Evolutionary conservation across 2,888 invertebrate species (phyloP).

Genomic region (Calephelis perditalis): DNA sequence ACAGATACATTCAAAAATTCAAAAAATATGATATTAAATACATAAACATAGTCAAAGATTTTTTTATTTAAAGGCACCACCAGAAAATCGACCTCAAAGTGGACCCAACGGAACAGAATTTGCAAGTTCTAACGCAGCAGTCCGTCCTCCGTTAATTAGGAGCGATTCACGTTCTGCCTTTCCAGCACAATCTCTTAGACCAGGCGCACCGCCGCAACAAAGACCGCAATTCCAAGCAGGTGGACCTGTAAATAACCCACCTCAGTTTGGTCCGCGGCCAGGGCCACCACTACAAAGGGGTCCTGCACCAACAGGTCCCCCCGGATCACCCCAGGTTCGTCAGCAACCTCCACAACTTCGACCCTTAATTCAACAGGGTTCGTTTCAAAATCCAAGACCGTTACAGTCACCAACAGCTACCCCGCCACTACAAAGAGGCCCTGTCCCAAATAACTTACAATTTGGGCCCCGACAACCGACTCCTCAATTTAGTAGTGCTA

Average conservation of each 20-base stretch:
- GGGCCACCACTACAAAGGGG: slow-evolving; percentile 50
- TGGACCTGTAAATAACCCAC: slow-evolving; percentile 55
- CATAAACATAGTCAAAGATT: not conserved
- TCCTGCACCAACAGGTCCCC: slow-evolving; percentile 44
- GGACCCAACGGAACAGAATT: slow-evolving; percentile 46
- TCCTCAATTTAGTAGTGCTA: slow-evolving; percentile 44
- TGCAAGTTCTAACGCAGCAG: slow-evolving; percentile 42
- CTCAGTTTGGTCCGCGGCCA: slow-evolving; percentile 54
- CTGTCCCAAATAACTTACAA: slow-evolving; percentile 67
- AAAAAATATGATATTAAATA: too few relatives aligned
- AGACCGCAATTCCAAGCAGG: slow-evolving; percentile 69
- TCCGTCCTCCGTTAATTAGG: slow-evolving; percentile 56
- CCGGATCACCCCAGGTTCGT: slow-evolving; percentile 50
- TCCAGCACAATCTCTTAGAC: slow-evolving; percentile 49
- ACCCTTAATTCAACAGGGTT: slow-evolving; percentile 56
- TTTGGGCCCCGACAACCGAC: slow-evolving; percentile 68
- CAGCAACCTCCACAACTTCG: slow-evolving; percentile 49
- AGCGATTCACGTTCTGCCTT: slow-evolving; percentile 62
- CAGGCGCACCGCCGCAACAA: slow-evolving; percentile 44
- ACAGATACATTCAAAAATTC: too few relatives aligned
- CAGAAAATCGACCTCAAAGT: slow-evolving; percentile 54
- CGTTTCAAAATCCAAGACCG: slow-evolving; percentile 53
- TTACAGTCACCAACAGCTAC: slow-evolving; percentile 46
- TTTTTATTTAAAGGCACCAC: slow-evolving; percentile 49
- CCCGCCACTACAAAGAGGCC: slow-evolving; percentile 58